Evolutionary conservation across 2,888 invertebrate species (phyloP).

Genomic region (Spatulosminthurus flaviceps): DNA sequence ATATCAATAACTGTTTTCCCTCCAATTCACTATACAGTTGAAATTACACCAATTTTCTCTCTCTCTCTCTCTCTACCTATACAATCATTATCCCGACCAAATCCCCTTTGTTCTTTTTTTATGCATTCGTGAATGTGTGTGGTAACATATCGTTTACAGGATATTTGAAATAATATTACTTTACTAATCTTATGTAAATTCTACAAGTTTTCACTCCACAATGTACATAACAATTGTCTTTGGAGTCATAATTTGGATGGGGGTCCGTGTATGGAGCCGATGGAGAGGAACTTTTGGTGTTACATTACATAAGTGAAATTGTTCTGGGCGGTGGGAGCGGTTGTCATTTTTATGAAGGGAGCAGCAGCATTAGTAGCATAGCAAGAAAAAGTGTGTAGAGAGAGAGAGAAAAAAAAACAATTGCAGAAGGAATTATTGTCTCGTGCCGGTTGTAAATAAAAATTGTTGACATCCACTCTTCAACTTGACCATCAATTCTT

Average conservation of each 20-base stretch:
- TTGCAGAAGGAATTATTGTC: constrained; percentile 51
- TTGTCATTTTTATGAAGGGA: constrained; percentile 49
- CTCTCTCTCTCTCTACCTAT: too few species aligned
- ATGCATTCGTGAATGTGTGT: too few species aligned
- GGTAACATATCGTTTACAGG: neutral
- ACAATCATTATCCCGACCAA: constrained; percentile 1
- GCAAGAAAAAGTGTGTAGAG: neutral
- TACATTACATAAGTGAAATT: constrained; percentile 2
- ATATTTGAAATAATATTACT: constrained; percentile 6
- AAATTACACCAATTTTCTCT: too few species aligned
- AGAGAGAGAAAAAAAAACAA: constrained; percentile 28
- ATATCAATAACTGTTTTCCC: constrained; percentile 40
- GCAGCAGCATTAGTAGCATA: neutral
- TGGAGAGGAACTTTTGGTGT: too few species aligned
- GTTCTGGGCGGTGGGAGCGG: constrained; percentile 44
- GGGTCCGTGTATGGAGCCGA: neutral
- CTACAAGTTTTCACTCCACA: too few species aligned
- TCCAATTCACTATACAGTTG: neutral
- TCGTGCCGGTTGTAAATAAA: constrained; percentile 54
- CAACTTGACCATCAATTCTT: constrained; percentile 21
- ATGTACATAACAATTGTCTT: constrained; percentile 10
- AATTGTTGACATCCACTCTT: constrained; percentile 51
- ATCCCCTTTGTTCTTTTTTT: neutral
- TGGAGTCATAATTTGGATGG: neutral
- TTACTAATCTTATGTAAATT: too few species aligned